phyloP scores from a whole-genome alignment of 2,113 vertebrate genomes.

The Camelus bactrianus region DNA sequence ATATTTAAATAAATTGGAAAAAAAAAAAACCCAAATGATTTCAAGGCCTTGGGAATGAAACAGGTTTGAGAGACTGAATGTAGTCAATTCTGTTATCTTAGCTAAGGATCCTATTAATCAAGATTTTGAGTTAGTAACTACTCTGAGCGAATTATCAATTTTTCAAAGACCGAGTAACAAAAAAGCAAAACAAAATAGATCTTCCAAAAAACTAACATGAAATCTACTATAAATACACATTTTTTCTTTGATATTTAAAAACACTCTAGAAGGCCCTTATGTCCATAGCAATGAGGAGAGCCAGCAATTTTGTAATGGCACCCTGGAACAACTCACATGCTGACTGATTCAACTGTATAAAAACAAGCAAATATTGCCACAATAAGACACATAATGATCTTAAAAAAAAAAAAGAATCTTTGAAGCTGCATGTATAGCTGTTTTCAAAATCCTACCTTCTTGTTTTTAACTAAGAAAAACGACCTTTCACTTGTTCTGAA shows the following conservation, averaged over 20 bases:
- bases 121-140: not conserved
- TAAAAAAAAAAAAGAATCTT: not conserved
- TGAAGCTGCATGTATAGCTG: not conserved
- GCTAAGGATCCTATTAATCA: not conserved
- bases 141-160: not conserved
- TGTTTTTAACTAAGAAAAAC: not conserved
- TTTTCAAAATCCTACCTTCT: not conserved
- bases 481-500: not conserved
- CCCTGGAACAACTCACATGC: not conserved
- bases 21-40: not conserved
- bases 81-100: not conserved
- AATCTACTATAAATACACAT: not conserved
- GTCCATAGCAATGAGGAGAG: not conserved
- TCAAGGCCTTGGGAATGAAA: not conserved
- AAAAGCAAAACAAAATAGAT: not conserved
- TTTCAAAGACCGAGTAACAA: not conserved
- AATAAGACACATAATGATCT: not conserved
- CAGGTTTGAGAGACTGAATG: not conserved
- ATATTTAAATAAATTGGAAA: not conserved
- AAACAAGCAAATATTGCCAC: not conserved
- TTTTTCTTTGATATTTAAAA: not conserved
- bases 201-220: not conserved
- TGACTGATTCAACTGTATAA: not conserved
- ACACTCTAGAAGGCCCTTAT: not conserved
- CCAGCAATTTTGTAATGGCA: not conserved